A percentile compares a stretch with the other conserved stretches of the same genome.
Conservation (phyloP, 2,797 vertebrate genomes). For the Diplodus puntazzo region DNA sequence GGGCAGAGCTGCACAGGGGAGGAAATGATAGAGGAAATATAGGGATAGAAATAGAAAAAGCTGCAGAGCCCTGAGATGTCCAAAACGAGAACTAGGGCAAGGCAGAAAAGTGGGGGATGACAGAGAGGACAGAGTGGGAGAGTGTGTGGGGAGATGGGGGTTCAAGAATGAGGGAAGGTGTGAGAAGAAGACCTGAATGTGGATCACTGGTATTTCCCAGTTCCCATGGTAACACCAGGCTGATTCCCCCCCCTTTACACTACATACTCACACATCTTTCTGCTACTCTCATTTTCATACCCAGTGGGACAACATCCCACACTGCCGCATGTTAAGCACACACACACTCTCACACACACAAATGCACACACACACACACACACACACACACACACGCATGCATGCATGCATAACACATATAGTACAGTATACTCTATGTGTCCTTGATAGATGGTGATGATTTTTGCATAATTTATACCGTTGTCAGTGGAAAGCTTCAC, state of each 20-base stretch:
- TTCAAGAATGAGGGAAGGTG: slow-evolving; percentile 21
- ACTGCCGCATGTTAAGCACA: slow-evolving; percentile 31
- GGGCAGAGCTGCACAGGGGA: neutral
- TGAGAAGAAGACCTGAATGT: slow-evolving; percentile 62
- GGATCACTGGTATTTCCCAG: slow-evolving; percentile 80
- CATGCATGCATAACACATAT: slow-evolving; percentile 18
- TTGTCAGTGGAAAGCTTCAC: slow-evolving; percentile 10
- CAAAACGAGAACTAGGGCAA: slow-evolving; percentile 43
- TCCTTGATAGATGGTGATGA: slow-evolving; percentile 47
- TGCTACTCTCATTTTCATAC: slow-evolving; percentile 58
- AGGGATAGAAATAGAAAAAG: neutral
- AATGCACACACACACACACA: neutral
- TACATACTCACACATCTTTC: slow-evolving; percentile 32
- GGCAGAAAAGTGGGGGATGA: slow-evolving; percentile 21
- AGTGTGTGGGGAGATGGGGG: slow-evolving; percentile 30
- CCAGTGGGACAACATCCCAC: slow-evolving; percentile 50
- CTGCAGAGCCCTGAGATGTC: slow-evolving; percentile 8
- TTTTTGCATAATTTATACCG: slow-evolving; percentile 43
- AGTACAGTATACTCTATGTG: slow-evolving; percentile 18
- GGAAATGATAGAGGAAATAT: neutral
- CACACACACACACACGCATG: neutral
- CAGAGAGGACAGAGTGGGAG: slow-evolving; percentile 22
- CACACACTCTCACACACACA: slow-evolving; percentile 2
- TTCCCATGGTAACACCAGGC: slow-evolving; percentile 85
- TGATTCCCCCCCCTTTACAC: slow-evolving; percentile 25